Base-by-base conservation (phyloP, 2,797 vertebrate species). In the Gypaetus barbatus region DNA sequence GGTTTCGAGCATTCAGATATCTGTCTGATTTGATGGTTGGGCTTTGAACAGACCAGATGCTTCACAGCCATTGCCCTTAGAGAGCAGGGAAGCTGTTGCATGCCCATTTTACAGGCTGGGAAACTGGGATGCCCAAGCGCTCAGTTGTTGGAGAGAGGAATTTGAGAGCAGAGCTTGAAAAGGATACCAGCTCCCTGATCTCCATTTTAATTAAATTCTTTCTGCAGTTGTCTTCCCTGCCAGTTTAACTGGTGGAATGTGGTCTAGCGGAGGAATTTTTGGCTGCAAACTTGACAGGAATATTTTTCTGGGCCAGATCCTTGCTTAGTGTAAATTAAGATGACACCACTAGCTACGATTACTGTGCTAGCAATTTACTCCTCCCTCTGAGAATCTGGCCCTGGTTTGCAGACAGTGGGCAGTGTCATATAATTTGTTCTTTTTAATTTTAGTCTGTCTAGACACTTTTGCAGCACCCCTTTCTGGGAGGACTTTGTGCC, bases 391-490 rank as follows among this genome's bases (percentile, higher is more conserved):
- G 94, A 89, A 93, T 89, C 82, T 87, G 68, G 63, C 57, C 74
- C 39, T 94, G 58, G 28, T 89, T 91, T 94, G 73, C 81, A 95
- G 94, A 64, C 83, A 84, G 94, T 92, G 92, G 90, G 94, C 97
- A 96, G 73, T 91, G 73, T 94, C 41, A 71, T 89, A 49, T 91
- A 91, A 92, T 92, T 89, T 78, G 51, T 86, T 96, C 66, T 88
- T 94, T 94, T 96, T 93, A 76, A 96, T 95, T 97, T 96, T 93
- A 93, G 84, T 91, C 77, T 93, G 84, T 94, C 95, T 97, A 96
- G 95, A 97, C 90, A 71, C 58, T 95, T 95, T 57, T 94, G 56
- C 57, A 95, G 92, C 79, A 95, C 86, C 69, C 51, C 54, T 89
- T 90, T 82, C 46, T 81, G 71, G 39, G 61, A 84, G 22, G 51